Percentiles rank a stretch among this genome's conserved stretches.
phyloP scores from a whole-genome alignment of 2,113 vertebrate species.

The Gobio gobio region DNA sequence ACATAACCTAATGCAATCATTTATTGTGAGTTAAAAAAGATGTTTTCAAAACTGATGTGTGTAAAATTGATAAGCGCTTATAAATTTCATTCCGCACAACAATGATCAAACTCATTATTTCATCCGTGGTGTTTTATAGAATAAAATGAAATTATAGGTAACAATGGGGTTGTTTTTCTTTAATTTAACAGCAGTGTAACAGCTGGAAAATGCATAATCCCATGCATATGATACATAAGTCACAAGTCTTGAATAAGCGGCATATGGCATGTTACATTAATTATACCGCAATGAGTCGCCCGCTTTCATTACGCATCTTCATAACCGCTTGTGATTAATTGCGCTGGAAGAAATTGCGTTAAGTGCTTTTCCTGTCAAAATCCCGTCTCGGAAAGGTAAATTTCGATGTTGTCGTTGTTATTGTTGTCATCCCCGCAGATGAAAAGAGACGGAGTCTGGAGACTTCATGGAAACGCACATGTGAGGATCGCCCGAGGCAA shows the following conservation, averaged over 20 bases:
- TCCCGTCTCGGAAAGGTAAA: slow-evolving; percentile 28
- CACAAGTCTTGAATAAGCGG: slow-evolving; percentile 28
- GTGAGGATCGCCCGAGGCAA: slow-evolving; percentile 70
- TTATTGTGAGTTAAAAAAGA: background rate
- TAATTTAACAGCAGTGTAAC: background rate
- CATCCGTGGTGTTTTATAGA: background rate
- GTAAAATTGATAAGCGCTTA: background rate
- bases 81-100: background rate
- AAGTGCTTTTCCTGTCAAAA: slow-evolving; percentile 38
- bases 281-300: slow-evolving; percentile 11
- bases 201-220: background rate
- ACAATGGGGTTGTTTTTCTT: background rate
- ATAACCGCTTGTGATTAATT: slow-evolving; percentile 33
- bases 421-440: slow-evolving; percentile 71
- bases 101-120: background rate
- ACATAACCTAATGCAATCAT: background rate
- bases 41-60: background rate
- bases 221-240: background rate
- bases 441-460: slow-evolving; percentile 66
- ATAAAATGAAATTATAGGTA: background rate
- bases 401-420: slow-evolving; percentile 63
- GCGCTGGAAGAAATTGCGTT: slow-evolving; percentile 3
- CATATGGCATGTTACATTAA: slow-evolving; percentile 25
- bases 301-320: slow-evolving; percentile 31
- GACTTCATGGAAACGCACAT: slow-evolving; percentile 73